These are phyloP conservation scores for Mormyrops boulengeri DNA, from an alignment of 2,797 vertebrate genomes.

Conservation along the genomic window DNA sequence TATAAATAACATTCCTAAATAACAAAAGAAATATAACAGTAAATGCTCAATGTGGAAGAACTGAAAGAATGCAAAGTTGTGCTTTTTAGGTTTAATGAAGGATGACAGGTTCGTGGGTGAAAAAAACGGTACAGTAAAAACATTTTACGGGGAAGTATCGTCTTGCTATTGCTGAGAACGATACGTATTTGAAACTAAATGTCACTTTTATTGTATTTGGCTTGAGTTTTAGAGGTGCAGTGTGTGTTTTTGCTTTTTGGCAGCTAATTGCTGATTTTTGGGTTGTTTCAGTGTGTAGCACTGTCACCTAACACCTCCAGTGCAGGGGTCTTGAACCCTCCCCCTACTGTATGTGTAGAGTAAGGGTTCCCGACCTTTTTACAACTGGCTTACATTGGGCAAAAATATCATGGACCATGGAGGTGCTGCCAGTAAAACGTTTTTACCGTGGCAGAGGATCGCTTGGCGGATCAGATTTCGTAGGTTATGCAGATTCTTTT, in stretches of 20 bases:
- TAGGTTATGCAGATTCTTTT: not conserved
- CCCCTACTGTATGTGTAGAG: not conserved
- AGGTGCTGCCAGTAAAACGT: not conserved
- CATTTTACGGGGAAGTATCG: not conserved
- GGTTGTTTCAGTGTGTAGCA: not conserved
- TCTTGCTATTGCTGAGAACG: not conserved
- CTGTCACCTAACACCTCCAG: not conserved
- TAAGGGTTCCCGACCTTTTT: not conserved
- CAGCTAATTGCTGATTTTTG: not conserved
- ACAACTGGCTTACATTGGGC: not conserved
- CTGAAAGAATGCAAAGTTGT: not conserved
- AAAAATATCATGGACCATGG: not conserved
- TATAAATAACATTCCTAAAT: not conserved
- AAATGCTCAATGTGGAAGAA: constrained; percentile 1
- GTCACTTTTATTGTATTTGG: not conserved
- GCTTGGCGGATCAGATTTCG: not conserved
- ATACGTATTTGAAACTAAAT: not conserved
- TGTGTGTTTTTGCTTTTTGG: not conserved
- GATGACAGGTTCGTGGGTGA: not conserved
- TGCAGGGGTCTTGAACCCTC: not conserved
- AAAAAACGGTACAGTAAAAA: not conserved
- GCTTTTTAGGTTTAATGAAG: not conserved
- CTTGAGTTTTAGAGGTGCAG: not conserved
- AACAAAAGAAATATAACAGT: not conserved
- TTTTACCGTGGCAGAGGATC: not conserved